Percentiles rank a stretch among this genome's conserved stretches.
phyloP scores from a whole-genome alignment of 2,797 vertebrate genomes.

The Lutra lutra region DNA sequence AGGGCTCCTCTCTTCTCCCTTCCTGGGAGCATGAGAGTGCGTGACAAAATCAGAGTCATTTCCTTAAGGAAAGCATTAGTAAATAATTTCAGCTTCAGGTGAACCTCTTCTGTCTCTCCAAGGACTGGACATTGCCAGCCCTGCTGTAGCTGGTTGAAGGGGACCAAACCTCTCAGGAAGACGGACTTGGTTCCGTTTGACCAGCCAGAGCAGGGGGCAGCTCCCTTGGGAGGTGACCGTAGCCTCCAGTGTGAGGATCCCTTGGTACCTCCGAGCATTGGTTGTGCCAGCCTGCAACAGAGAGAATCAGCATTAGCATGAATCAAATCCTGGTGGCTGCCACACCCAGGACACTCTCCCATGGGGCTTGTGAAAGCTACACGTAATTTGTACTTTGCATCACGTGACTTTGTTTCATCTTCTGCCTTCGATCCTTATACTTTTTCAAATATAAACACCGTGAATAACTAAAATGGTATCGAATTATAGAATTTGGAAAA shows the following conservation, averaged over 20 bases:
- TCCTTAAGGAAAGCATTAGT: background rate
- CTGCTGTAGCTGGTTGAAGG: slow-evolving; percentile 99
- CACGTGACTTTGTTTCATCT: background rate
- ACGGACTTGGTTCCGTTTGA: slow-evolving; percentile 99
- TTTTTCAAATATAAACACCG: background rate
- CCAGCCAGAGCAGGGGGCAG: slow-evolving; percentile 98
- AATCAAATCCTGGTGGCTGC: background rate
- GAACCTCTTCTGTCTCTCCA: slow-evolving; percentile 35
- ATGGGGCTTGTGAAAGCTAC: background rate
- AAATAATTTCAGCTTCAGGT: background rate
- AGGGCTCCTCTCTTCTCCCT: background rate
- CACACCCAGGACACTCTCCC: rapidly evolving
- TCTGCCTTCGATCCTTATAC: background rate
- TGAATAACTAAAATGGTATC: background rate
- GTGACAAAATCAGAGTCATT: background rate
- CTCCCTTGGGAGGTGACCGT: slow-evolving; percentile 70
- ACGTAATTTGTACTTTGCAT: background rate
- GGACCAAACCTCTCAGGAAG: slow-evolving; percentile 99
- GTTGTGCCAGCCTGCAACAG: slow-evolving; percentile 71
- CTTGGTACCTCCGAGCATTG: rapidly evolving
- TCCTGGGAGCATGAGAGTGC: background rate
- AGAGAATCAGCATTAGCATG: slow-evolving; percentile 28
- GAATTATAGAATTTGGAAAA: background rate
- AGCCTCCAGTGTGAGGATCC: background rate
- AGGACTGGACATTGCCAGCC: slow-evolving; percentile 79